A percentile compares a stretch with the other conserved stretches of the same genome.
phyloP scores from a whole-genome alignment of 2,797 vertebrate genomes.

The Onychomys arenicola region DNA sequence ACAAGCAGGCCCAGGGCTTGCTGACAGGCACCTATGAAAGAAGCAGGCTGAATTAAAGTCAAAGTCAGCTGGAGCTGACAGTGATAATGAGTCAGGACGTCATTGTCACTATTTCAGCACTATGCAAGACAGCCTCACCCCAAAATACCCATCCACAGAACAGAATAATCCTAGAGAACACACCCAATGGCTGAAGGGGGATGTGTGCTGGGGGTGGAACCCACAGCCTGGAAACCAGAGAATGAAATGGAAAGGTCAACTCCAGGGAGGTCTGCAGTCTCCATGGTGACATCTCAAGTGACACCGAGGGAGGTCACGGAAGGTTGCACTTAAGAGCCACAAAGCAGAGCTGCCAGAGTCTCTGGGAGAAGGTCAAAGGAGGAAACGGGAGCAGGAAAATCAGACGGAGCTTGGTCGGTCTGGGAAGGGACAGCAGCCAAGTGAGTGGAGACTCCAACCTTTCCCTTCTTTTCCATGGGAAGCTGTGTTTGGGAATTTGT shows the following conservation, averaged over 20 bases:
- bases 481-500: not conserved
- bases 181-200: not conserved
- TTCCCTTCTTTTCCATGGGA: conserved; percentile 61
- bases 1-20: too few relatives aligned
- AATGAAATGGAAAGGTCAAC: not conserved
- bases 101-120: not conserved
- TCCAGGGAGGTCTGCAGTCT: conserved; percentile 55
- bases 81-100: not conserved
- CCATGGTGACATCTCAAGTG: conserved; percentile 40
- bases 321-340: not conserved
- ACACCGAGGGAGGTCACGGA: conserved; percentile 51
- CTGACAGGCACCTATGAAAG: not conserved
- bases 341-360: not conserved
- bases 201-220: not conserved
- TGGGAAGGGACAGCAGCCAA: not conserved
- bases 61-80: not conserved
- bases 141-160: not conserved
- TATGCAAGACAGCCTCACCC: not conserved
- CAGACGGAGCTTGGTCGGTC: not conserved
- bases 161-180: not conserved
- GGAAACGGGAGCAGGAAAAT: not conserved
- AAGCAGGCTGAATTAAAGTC: accelerated
- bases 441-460: not conserved
- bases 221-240: not conserved
- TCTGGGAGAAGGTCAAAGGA: not conserved